Evolutionary conservation across 2,113 vertebrate genomes (phyloP).

Genomic region (Neomonachus schauinslandi): DNA sequence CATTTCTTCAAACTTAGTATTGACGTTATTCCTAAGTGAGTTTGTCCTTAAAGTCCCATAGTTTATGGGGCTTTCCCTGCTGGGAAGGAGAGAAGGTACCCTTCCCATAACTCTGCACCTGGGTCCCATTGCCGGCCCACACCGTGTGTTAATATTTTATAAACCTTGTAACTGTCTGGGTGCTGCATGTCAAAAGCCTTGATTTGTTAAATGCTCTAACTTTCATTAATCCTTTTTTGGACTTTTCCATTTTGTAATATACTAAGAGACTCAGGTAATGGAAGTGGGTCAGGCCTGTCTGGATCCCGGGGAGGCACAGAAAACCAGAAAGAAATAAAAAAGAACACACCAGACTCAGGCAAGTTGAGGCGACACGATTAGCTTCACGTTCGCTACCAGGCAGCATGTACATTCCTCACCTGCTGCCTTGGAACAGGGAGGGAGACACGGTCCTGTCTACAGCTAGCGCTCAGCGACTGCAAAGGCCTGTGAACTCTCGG

Average conservation of each 20-base stretch:
- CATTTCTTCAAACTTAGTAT: not conserved
- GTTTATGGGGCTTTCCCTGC: not conserved
- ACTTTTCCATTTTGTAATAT: not conserved
- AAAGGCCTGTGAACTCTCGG: not conserved
- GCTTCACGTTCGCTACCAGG: not conserved
- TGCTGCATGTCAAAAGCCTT: not conserved
- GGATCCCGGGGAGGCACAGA: not conserved
- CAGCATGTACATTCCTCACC: rapidly evolving
- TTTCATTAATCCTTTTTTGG: not conserved
- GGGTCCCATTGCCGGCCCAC: not conserved
- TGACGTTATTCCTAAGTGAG: not conserved
- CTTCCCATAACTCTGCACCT: not conserved
- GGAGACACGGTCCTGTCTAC: rapidly evolving
- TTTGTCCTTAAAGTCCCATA: not conserved
- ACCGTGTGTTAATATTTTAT: too few relatives aligned
- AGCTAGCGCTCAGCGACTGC: rapidly evolving
- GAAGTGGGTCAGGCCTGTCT: not conserved
- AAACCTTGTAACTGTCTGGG: not conserved
- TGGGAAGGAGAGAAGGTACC: not conserved
- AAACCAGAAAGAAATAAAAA: not conserved
- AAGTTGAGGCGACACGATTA: rapidly evolving
- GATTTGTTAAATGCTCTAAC: not conserved
- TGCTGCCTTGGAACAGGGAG: too few relatives aligned
- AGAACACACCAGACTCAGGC: not conserved
- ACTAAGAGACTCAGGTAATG: not conserved